A percentile compares a stretch with the other conserved stretches of the same genome.
Evolutionary conservation across 2,113 vertebrate species (phyloP).

Genomic region (Calcarius ornatus): DNA sequence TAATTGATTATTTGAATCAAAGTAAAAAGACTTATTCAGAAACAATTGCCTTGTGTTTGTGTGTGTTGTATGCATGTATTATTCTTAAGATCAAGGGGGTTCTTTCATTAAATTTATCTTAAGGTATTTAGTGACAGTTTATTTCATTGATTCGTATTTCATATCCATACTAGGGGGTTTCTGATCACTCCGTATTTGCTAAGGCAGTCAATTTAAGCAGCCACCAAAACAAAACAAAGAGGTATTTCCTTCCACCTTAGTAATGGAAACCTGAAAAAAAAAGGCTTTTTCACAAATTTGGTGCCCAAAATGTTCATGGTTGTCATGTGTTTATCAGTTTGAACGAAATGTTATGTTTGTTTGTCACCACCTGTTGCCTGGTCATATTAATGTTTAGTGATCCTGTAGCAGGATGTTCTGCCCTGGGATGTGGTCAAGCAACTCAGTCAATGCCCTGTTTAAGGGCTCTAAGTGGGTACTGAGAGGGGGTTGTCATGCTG

Average conservation of each 20-base stretch:
- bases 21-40: neutral
- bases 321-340: neutral
- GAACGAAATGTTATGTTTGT: neutral
- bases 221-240: neutral
- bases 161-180: neutral
- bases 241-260: neutral
- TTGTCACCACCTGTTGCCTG: neutral
- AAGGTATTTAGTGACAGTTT: slow-evolving; percentile 13
- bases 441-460: neutral
- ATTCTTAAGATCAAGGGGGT: neutral
- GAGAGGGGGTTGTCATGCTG: neutral
- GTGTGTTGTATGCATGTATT: neutral
- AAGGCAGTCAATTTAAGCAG: slow-evolving; percentile 6
- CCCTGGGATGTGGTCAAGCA: neutral
- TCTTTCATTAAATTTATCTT: neutral
- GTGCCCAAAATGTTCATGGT: neutral
- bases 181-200: slow-evolving; percentile 22
- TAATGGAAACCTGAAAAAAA: neutral
- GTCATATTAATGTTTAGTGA: neutral
- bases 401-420: neutral
- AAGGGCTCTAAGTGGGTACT: neutral
- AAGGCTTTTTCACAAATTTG: neutral
- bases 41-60: neutral
- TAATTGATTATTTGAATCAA: neutral
- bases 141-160: slow-evolving; percentile 43